Evolutionary conservation across 2,888 invertebrate genomes (phyloP).

Genomic region (Sussaba pulchella): DNA sequence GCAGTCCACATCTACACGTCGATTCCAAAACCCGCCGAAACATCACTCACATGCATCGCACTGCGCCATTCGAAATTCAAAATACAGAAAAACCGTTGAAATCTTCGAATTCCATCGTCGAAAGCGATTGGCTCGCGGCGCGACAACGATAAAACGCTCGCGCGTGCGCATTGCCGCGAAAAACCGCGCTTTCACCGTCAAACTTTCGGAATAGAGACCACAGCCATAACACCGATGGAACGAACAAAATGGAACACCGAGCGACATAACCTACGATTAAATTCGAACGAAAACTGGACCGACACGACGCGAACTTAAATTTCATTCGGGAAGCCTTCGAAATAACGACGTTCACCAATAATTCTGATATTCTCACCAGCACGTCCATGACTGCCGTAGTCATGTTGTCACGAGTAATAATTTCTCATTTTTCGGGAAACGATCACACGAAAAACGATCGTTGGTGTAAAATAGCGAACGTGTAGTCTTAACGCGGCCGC

Average conservation of each 20-base stretch:
- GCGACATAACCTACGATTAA: not conserved
- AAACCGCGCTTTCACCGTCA: constrained; percentile 23
- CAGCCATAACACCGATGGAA: too few relatives aligned
- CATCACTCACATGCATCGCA: not conserved
- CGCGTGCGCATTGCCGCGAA: constrained; percentile 3
- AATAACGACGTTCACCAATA: too few relatives aligned
- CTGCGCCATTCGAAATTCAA: not conserved
- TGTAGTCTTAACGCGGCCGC: not conserved
- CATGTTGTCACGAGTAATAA: constrained; percentile 11
- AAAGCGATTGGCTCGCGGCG: not conserved
- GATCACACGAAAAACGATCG: too few relatives aligned
- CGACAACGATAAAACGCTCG: not conserved
- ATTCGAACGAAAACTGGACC: too few relatives aligned
- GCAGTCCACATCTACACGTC: too few relatives aligned
- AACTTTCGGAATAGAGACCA: constrained; percentile 18
- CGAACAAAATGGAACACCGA: too few relatives aligned
- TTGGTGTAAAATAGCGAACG: too few relatives aligned
- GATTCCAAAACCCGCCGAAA: too few relatives aligned
- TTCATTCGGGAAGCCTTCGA: too few relatives aligned
- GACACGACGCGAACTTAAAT: too few relatives aligned
- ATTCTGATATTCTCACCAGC: constrained; percentile 57
- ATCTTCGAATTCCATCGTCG: not conserved
- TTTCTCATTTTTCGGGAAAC: too few relatives aligned
- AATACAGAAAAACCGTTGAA: not conserved
- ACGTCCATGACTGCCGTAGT: constrained; percentile 55